Evolutionary conservation across 2,113 vertebrate species (phyloP).

Genomic region (Bubo scandiacus): DNA sequence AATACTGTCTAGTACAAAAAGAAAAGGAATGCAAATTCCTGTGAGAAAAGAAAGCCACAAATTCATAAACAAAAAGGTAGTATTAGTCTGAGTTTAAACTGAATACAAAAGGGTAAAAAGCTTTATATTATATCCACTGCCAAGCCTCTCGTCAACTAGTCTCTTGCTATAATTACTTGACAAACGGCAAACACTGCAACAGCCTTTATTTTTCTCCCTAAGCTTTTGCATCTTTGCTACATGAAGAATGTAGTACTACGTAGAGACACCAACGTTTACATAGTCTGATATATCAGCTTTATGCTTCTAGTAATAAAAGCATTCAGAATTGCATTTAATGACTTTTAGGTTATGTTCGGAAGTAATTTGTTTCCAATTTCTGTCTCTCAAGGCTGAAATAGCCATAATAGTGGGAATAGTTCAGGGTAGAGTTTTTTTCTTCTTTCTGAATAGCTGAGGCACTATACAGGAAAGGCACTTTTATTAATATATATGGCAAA

Average conservation of each 20-base stretch:
- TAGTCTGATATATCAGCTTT: not conserved
- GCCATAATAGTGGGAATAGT: not conserved
- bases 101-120: conserved; percentile 25
- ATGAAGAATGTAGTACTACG: rapidly evolving
- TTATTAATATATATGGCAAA: not conserved
- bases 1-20: not conserved
- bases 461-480: not conserved
- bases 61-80: conserved; percentile 19
- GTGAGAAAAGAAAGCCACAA: conserved; percentile 38
- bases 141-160: conserved; percentile 7
- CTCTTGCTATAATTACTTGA: conserved; percentile 2
- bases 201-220: not conserved
- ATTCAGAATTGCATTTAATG: not conserved
- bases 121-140: not conserved
- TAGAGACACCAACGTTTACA: not conserved
- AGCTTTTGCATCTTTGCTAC: not conserved
- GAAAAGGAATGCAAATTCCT: conserved; percentile 24
- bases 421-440: not conserved
- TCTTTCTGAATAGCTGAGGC: not conserved
- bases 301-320: not conserved
- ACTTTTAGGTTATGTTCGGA: not conserved
- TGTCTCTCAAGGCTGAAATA: not conserved
- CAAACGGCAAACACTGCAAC: conserved; percentile 14
- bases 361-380: not conserved
- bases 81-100: not conserved